A percentile compares a stretch with the other conserved stretches of the same genome.
phyloP scores from a whole-genome alignment of 2,797 vertebrate species.

The Apogon hyalosoma region DNA sequence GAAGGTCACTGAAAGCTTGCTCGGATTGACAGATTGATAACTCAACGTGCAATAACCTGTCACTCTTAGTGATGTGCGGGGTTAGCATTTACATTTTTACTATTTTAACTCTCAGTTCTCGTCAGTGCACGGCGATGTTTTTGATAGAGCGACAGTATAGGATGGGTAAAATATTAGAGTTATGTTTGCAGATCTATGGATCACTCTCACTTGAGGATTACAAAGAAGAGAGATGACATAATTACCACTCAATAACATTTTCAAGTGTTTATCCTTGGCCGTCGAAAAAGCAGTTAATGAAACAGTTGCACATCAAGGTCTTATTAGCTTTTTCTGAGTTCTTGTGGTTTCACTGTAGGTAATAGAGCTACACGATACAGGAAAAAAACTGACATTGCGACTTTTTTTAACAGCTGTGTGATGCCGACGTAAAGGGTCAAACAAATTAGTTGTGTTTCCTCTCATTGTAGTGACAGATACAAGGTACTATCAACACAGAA shows the following conservation, averaged over 20 bases:
- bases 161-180: not conserved
- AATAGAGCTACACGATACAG: no score
- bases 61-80: constrained; percentile 25
- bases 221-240: not conserved
- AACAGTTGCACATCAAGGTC: no score
- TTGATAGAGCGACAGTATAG: not conserved
- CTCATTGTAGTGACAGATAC: no score
- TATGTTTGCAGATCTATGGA: constrained; percentile 6
- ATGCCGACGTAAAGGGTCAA: no score
- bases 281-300: no score
- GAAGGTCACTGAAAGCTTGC: constrained; percentile 52
- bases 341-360: no score
- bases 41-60: constrained; percentile 29
- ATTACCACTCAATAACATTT: not conserved
- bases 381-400: no score
- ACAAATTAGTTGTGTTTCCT: no score
- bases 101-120: constrained; percentile 29
- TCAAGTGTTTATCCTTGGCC: no score
- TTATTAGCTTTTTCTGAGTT: no score
- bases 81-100: constrained; percentile 34
- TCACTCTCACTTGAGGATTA: not conserved
- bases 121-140: not conserved
- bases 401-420: no score
- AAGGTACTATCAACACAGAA: no score
- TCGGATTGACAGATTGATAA: constrained; percentile 42